A percentile compares a stretch with the other conserved stretches of the same genome.
phyloP scores from a whole-genome alignment of 53 echinoderm and acorn worm species.

The Echinarachnius parma region DNA sequence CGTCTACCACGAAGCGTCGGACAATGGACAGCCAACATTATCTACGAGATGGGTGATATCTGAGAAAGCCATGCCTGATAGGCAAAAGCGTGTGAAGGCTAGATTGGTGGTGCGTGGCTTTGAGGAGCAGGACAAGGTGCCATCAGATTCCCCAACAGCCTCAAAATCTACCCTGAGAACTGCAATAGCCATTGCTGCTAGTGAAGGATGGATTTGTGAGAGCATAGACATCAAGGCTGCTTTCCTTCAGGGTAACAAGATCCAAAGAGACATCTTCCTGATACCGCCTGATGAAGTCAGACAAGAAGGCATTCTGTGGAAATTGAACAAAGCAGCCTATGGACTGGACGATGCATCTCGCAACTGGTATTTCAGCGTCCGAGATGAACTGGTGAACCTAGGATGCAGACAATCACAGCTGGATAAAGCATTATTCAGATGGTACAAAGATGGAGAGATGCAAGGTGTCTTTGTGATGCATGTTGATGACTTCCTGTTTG shows the following conservation, averaged over 20 bases:
- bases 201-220: slow-evolving; percentile 59
- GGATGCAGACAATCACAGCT: slow-evolving; percentile 42
- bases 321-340: slow-evolving; percentile 47
- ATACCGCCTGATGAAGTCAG: slow-evolving; percentile 43
- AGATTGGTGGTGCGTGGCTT: slow-evolving; percentile 51
- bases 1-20: slow-evolving; percentile 42
- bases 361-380: slow-evolving; percentile 50
- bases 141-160: slow-evolving; percentile 54
- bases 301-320: slow-evolving; percentile 46
- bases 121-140: slow-evolving; percentile 46
- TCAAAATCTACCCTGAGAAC: slow-evolving; percentile 47
- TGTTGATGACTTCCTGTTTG: slow-evolving; percentile 55
- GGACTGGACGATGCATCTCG: slow-evolving; percentile 56
- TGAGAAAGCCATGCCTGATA: slow-evolving; percentile 39
- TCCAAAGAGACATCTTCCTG: slow-evolving; percentile 31
- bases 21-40: slow-evolving; percentile 36
- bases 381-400: slow-evolving; percentile 32
- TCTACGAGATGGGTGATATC: slow-evolving; percentile 51
- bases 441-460: slow-evolving; percentile 18
- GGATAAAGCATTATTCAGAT: slow-evolving; percentile 37
- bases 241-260: slow-evolving; percentile 38
- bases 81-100: slow-evolving; percentile 33
- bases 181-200: slow-evolving; percentile 43
- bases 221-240: slow-evolving; percentile 53
- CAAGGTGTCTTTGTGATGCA: slow-evolving; percentile 45